A percentile compares a stretch with the other conserved stretches of the same genome.
phyloP scores from a whole-genome alignment of 2,797 vertebrate genomes.

The Poecilia picta region DNA sequence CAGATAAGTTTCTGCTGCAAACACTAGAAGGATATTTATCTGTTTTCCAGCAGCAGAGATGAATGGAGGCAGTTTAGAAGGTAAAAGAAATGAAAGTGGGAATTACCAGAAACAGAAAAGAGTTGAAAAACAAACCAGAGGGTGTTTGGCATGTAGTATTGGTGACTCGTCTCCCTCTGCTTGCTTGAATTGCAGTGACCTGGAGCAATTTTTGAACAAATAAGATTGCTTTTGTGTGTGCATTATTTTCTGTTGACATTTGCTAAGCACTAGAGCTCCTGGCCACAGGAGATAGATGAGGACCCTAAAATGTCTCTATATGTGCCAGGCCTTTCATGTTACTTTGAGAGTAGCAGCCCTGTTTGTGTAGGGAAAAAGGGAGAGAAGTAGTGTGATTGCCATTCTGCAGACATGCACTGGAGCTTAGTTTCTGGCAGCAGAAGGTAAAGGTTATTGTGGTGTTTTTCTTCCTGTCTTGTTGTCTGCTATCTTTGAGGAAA shows the following conservation, averaged over 20 bases:
- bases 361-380: slow-evolving; percentile 19
- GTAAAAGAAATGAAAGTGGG: slow-evolving; percentile 32
- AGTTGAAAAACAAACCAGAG: slow-evolving; percentile 30
- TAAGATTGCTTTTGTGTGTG: slow-evolving; percentile 86
- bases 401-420: slow-evolving; percentile 61
- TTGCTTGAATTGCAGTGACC: slow-evolving; percentile 81
- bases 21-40: slow-evolving; percentile 45
- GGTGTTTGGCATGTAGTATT: slow-evolving; percentile 41
- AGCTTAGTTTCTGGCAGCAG: slow-evolving; percentile 71
- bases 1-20: slow-evolving; percentile 39
- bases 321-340: slow-evolving; percentile 81
- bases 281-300: slow-evolving; percentile 84
- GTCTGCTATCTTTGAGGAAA: slow-evolving; percentile 32
- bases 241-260: slow-evolving; percentile 89
- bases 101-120: slow-evolving; percentile 39
- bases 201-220: slow-evolving; percentile 86
- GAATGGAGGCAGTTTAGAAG: slow-evolving; percentile 27
- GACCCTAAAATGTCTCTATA: slow-evolving; percentile 80
- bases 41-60: slow-evolving; percentile 31
- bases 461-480: slow-evolving; percentile 38
- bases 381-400: slow-evolving; percentile 64
- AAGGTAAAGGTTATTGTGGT: slow-evolving; percentile 75
- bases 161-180: slow-evolving; percentile 52
- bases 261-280: slow-evolving; percentile 83
- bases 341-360: slow-evolving; percentile 66